A percentile compares a stretch with the other conserved stretches of the same genome.
phyloP scores from a whole-genome alignment of 1,140 invertebrate genomes.

The Elymnias hypermnestra region DNA sequence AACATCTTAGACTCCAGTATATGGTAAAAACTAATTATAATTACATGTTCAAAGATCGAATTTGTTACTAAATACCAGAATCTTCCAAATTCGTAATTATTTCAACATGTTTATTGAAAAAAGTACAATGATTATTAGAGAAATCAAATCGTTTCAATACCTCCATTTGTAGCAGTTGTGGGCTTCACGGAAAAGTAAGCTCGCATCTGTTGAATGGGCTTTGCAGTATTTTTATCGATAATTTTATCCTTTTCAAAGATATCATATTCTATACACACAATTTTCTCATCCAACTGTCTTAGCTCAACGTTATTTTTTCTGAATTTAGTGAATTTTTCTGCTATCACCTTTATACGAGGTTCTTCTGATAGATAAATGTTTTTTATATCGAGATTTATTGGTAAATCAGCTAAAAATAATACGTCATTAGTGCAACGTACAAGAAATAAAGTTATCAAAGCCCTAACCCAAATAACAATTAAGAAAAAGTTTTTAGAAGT shows the following conservation, averaged over 20 bases:
- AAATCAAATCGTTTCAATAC: too few species aligned
- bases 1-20: too few species aligned
- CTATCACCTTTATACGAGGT: conserved; percentile 50
- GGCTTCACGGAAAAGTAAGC: conserved; percentile 53
- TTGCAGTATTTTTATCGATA: neutral
- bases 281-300: conserved; percentile 48
- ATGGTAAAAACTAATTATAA: neutral
- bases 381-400: neutral
- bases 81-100: too few species aligned
- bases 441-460: too few species aligned
- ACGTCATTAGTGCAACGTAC: neutral
- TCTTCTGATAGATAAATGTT: conserved; percentile 33
- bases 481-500: too few species aligned
- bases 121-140: too few species aligned
- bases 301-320: conserved; percentile 55
- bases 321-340: conserved; percentile 49
- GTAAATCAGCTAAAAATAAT: neutral
- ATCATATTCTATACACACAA: conserved; percentile 60
- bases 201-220: conserved; percentile 41
- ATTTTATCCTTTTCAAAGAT: conserved; percentile 25
- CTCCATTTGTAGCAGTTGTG: conserved; percentile 9
- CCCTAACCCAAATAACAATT: too few species aligned
- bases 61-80: too few species aligned
- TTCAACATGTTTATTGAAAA: too few species aligned
- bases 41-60: too few species aligned